A percentile compares a stretch with the other conserved stretches of the same genome.
Conservation (phyloP, 2,888 invertebrate genomes). For the Ochropleura plecta region DNA sequence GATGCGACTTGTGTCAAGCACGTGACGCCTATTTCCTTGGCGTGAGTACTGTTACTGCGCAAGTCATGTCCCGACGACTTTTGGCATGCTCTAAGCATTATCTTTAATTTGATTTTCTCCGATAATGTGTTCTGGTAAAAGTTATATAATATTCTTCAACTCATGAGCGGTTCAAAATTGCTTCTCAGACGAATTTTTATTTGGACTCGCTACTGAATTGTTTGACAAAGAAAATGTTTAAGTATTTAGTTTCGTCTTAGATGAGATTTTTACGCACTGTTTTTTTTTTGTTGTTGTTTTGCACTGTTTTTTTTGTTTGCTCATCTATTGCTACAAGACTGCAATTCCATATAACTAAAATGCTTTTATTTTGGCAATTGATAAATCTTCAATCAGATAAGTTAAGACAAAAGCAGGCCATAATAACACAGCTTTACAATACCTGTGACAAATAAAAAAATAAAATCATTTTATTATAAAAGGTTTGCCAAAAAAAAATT, state of each 20-base stretch:
- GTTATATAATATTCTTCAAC: background rate
- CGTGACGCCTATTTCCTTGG: too few relatives aligned
- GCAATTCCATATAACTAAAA: background rate
- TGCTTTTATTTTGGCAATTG: background rate
- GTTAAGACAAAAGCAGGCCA: slow-evolving; percentile 32
- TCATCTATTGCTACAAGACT: slow-evolving; percentile 38
- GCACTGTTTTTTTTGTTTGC: slow-evolving; percentile 39
- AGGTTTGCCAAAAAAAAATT: too few relatives aligned
- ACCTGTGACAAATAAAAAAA: background rate
- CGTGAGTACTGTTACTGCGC: too few relatives aligned
- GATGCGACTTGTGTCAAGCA: background rate
- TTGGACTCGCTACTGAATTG: background rate
- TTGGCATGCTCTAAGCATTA: too few relatives aligned
- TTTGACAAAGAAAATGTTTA: slow-evolving; percentile 11
- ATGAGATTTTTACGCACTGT: slow-evolving; percentile 45
- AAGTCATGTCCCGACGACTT: too few relatives aligned
- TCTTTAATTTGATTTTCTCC: too few relatives aligned
- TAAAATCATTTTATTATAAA: too few relatives aligned
- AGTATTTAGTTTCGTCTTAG: slow-evolving; percentile 18
- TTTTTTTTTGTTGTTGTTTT: slow-evolving; percentile 45
- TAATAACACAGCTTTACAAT: slow-evolving; percentile 15
- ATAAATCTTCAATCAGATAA: background rate
- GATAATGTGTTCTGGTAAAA: background rate
- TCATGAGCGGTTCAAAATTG: background rate
- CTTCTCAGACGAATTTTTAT: background rate